phyloP scores from a whole-genome alignment of 2,113 vertebrate species.

The Orycteropus afer region DNA sequence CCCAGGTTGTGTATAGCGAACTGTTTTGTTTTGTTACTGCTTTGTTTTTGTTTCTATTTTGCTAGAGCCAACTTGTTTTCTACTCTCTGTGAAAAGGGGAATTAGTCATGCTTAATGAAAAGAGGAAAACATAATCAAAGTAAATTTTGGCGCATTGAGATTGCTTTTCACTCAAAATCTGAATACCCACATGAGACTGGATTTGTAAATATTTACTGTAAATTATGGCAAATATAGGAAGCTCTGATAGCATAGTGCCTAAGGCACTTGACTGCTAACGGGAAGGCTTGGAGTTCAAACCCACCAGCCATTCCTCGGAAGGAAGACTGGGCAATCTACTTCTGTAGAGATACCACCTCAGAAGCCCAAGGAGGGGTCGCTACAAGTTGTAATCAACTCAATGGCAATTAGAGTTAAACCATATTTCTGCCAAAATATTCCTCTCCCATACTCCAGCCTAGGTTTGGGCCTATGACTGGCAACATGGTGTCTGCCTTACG shows the following conservation, averaged over 20 bases:
- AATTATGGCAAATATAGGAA: slow-evolving; percentile 55
- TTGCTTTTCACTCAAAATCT: slow-evolving; percentile 64
- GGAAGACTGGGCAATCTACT: no score
- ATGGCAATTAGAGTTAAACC: no score
- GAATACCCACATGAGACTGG: slow-evolving; percentile 50
- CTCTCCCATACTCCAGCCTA: slow-evolving; percentile 9
- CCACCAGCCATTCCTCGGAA: no score
- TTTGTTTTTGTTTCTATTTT: background rate
- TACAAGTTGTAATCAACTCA: no score
- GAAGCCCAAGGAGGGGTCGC: no score
- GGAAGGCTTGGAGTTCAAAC: no score
- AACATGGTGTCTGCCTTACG: background rate
- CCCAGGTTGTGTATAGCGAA: background rate
- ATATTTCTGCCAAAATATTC: slow-evolving; percentile 60
- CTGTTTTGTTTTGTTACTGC: background rate
- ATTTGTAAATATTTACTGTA: slow-evolving; percentile 73
- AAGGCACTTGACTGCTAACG: no score
- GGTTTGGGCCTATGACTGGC: slow-evolving; percentile 27
- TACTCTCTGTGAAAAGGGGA: slow-evolving; percentile 43
- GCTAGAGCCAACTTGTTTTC: slow-evolving; percentile 23
- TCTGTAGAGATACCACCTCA: no score
- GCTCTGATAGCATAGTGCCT: no score
- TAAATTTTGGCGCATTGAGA: slow-evolving; percentile 48
- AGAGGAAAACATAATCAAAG: slow-evolving; percentile 55
- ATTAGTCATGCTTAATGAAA: slow-evolving; percentile 72